Conservation (phyloP, 2,888 invertebrate genomes). For the Apotomis betuletana region DNA sequence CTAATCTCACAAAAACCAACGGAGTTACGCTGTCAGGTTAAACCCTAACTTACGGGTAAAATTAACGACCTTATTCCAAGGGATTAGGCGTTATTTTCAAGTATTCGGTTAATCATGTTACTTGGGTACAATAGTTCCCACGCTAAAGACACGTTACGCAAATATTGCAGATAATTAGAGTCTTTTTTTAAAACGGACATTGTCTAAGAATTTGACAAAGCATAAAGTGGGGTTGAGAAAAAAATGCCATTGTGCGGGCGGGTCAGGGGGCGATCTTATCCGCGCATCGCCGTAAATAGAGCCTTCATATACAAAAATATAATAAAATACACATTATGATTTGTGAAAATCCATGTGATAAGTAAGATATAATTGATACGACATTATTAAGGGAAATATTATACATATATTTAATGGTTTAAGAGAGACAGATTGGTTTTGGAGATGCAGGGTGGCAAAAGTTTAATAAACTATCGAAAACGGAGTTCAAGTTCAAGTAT, state of each 20-base stretch:
- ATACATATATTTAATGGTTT: too few species aligned
- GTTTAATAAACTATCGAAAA: too few species aligned
- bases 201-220: slow-evolving; percentile 63
- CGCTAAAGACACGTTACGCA: slow-evolving; percentile 62
- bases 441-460: too few species aligned
- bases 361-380: too few species aligned
- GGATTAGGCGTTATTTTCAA: slow-evolving; percentile 16
- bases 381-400: too few species aligned
- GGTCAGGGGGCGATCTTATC: slow-evolving; percentile 48
- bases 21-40: slow-evolving; percentile 31
- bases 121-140: slow-evolving; percentile 40
- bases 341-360: too few species aligned
- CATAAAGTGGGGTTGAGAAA: slow-evolving; percentile 58
- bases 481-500: too few species aligned
- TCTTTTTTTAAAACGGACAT: slow-evolving; percentile 67
- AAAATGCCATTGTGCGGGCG: slow-evolving; percentile 54
- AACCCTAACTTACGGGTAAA: slow-evolving; percentile 19
- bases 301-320: slow-evolving; percentile 4
- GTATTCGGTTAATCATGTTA: slow-evolving; percentile 25
- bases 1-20: slow-evolving; percentile 56
- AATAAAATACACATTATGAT: neutral
- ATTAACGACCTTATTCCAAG: slow-evolving; percentile 17
- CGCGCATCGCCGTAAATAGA: slow-evolving; percentile 20
- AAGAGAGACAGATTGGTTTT: too few species aligned
- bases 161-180: slow-evolving; percentile 67